Conservation (phyloP, 2,113 vertebrate genomes). For the Dicrurus megarhynchus region DNA sequence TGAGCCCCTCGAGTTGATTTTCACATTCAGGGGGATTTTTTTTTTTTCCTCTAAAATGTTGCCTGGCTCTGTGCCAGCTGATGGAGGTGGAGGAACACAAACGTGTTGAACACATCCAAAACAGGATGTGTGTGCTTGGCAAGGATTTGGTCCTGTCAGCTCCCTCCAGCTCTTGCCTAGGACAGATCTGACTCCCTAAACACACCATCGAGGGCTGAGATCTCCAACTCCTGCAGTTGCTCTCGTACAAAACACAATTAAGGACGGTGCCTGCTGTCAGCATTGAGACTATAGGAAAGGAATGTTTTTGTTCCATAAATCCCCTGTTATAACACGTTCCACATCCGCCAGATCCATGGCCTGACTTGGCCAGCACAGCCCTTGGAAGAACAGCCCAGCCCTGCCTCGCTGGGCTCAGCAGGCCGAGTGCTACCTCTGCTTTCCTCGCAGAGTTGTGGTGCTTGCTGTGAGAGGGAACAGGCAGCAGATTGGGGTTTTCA, state of each 20-base stretch:
- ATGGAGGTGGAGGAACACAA: background rate
- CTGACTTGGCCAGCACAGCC: background rate
- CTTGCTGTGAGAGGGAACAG: background rate
- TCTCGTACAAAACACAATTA: background rate
- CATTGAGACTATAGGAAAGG: background rate
- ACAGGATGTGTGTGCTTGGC: background rate
- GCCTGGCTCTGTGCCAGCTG: background rate
- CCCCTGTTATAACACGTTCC: background rate
- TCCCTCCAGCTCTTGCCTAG: background rate
- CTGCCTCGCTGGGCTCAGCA: background rate
- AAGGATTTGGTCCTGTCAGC: background rate
- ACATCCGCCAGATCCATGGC: background rate
- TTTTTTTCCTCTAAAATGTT: background rate
- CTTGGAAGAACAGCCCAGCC: background rate
- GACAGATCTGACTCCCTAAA: background rate
- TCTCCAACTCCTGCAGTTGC: background rate
- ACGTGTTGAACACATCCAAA: rapidly evolving
- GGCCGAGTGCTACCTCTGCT: background rate
- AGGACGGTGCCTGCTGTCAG: background rate
- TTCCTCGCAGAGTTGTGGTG: rapidly evolving
- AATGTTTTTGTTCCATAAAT: background rate
- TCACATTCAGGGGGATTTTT: background rate
- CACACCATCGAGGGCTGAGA: rapidly evolving
- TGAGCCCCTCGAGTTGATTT: background rate
- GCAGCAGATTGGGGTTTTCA: background rate